Evolutionary conservation across 2,113 vertebrate genomes (phyloP), one percentile per base, ranked within the genome.

Genomic region (Atherinomorus stipes): DNA sequence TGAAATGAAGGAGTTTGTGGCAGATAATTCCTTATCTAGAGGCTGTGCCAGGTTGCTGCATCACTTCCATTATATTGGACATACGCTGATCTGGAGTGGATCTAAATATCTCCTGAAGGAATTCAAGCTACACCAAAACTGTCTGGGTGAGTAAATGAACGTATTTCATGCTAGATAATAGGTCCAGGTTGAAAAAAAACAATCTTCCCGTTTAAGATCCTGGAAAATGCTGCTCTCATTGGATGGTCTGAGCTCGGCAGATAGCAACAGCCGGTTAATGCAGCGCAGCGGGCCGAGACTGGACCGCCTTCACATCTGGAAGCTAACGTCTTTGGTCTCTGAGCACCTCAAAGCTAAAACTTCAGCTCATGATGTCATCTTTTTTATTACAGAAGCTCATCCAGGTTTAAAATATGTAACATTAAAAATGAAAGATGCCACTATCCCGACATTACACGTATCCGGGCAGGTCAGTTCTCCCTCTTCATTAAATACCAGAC

Each of bases 401-500:
- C n/a, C 21, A 16, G 57, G 21, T 44, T 25, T 42, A 52, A 52
- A 28, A 6, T 53, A 40, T 54, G 6, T 60, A 15, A 53, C 3
- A 8, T 44, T 45, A 58, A 9, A 51, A 69, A 71, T 25, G n/a
- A 12, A 60, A 9, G 5, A 66, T 31, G 19, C 52, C 1, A 3
- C 40, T 57, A 50, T 50, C 60, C 0, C 12, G 51, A 37, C 50
- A 0, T 25, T 1, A 19, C 16, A 54, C 51, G 52, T 6, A 11
- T 7, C 5, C 8, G 4, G 4, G 12, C 47, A 13, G 18, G n/a
- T 57, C 60, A n/a, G 34, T 69, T 40, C 26, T 47, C 25, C 25
- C 50, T 38, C 34, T 49, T 2, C 56, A 53, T 78, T 57, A 65
- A 31, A 78, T 26, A 64, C 16, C 64, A 23, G 47, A 53, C 49